A percentile compares a stretch with the other conserved stretches of the same genome.
These are phyloP conservation scores for Eclectus roratus DNA, from an alignment of 2,113 vertebrate species.

Conservation along the genomic window DNA sequence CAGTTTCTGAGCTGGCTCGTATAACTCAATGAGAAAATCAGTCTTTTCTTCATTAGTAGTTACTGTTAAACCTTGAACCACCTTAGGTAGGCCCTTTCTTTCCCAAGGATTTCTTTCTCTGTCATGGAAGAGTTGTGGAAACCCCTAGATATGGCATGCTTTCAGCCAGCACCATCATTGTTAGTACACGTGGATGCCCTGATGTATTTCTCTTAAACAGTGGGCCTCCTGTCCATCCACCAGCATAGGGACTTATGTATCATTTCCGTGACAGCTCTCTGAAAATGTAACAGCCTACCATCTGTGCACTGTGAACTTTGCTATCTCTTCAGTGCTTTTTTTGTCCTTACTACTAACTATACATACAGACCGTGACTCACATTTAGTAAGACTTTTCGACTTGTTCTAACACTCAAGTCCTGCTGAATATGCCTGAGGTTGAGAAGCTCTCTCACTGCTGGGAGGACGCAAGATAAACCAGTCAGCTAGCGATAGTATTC, in stretches of 20 bases:
- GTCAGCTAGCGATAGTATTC: neutral
- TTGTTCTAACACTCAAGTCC: neutral
- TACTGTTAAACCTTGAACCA: neutral
- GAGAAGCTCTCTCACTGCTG: neutral
- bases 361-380: neutral
- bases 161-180: neutral
- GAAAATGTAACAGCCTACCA: neutral
- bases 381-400: neutral
- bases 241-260: neutral
- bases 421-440: neutral
- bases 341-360: neutral
- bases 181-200: neutral
- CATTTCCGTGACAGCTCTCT: neutral
- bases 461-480: neutral
- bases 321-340: neutral
- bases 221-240: neutral
- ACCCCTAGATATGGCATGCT: neutral
- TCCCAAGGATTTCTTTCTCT: neutral
- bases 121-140: neutral
- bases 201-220: neutral
- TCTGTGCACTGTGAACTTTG: neutral
- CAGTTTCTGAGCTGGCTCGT: neutral
- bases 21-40: neutral
- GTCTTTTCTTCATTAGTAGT: neutral
- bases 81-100: neutral